Percentiles rank a stretch among this genome's conserved stretches.
phyloP scores from a whole-genome alignment of 92 coral and sea anemone species.

The Anthopleura xanthogrammica region DNA sequence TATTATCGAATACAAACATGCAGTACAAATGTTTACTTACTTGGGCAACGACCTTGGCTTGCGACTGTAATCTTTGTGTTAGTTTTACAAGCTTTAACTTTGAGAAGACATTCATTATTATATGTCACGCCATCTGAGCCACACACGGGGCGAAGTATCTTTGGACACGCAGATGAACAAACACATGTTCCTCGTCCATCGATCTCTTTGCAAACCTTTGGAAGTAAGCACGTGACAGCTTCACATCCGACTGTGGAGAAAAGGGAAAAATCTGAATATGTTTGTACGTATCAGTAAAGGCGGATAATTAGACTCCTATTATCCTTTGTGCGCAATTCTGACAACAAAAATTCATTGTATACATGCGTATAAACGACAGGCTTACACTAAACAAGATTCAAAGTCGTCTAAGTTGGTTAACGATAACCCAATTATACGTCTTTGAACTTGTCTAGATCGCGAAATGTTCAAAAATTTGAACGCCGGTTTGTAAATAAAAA shows the following conservation, averaged over 20 bases:
- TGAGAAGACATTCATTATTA: slow-evolving; percentile 51
- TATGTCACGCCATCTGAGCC: slow-evolving; percentile 64
- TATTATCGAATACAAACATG: no score
- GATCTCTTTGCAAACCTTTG: slow-evolving; percentile 4
- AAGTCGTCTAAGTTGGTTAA: no score
- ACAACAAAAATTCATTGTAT: no score
- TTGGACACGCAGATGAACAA: slow-evolving; percentile 41
- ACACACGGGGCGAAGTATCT: slow-evolving; percentile 46
- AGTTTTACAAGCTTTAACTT: slow-evolving; percentile 34
- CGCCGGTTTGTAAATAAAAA: no score
- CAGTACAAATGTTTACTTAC: neutral
- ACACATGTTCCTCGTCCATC: slow-evolving; percentile 47
- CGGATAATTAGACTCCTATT: no score
- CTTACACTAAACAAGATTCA: no score
- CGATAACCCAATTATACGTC: no score
- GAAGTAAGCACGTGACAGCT: neutral
- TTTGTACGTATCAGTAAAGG: no score
- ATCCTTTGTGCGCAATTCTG: no score
- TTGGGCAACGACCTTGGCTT: slow-evolving; percentile 48
- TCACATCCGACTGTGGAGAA: slow-evolving; percentile 1
- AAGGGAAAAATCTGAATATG: neutral
- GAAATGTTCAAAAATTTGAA: no score
- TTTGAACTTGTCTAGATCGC: no score
- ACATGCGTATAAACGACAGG: no score
- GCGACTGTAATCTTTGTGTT: slow-evolving; percentile 28